Conservation (phyloP, 2,797 vertebrate species). For the Gobionotothen gibberifrons region DNA sequence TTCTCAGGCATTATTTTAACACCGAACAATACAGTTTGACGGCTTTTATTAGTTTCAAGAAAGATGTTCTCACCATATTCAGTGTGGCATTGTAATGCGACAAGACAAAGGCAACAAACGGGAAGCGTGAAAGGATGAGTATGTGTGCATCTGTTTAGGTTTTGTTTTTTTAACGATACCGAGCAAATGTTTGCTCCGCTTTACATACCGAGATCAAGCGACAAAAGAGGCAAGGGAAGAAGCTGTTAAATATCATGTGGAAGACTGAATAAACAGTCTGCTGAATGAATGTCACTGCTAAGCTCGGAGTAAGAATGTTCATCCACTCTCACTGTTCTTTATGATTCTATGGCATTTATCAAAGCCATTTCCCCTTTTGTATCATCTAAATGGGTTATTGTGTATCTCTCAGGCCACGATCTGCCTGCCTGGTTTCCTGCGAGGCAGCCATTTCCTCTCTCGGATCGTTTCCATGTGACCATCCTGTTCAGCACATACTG, state of each 20-base stretch:
- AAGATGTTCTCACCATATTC: constrained; percentile 72
- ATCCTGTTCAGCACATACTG: constrained; percentile 36
- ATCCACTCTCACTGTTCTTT: neutral
- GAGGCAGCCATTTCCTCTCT: constrained; percentile 20
- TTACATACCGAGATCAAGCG: constrained; percentile 52
- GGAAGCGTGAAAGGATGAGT: constrained; percentile 59
- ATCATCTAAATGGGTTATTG: constrained; percentile 33
- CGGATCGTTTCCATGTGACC: constrained; percentile 49
- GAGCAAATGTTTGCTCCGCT: constrained; percentile 54
- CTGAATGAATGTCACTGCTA: neutral
- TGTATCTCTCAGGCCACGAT: constrained; percentile 13
- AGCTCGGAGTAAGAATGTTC: fast-evolving
- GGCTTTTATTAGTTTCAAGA: constrained; percentile 58
- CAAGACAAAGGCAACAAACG: constrained; percentile 46
- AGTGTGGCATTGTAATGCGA: constrained; percentile 46
- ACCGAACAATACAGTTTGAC: constrained; percentile 56
- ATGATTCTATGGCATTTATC: neutral
- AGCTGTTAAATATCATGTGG: constrained; percentile 42
- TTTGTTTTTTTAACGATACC: constrained; percentile 22
- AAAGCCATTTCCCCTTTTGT: neutral
- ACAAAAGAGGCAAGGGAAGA: constrained; percentile 50
- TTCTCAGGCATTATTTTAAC: constrained; percentile 26
- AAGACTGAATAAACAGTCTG: constrained; percentile 34
- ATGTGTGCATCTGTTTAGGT: constrained; percentile 64
- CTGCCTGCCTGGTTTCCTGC: constrained; percentile 12